Percentiles rank a stretch among this genome's conserved stretches.
phyloP scores from a whole-genome alignment of 1,140 invertebrate genomes.

The Sipha flava region DNA sequence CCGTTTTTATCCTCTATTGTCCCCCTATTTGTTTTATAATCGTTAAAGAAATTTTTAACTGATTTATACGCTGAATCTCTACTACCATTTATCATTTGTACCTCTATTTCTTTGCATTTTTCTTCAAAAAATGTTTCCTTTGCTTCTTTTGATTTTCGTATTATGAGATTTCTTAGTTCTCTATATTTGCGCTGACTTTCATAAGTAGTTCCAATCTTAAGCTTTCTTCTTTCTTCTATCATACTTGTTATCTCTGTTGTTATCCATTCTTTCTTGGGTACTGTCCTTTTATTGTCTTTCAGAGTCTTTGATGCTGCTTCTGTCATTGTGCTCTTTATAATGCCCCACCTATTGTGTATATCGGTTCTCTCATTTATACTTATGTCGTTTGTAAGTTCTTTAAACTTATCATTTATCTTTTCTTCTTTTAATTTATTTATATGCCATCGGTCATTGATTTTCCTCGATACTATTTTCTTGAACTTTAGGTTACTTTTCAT shows the following conservation, averaged over 20 bases:
- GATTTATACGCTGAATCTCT: neutral
- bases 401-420: too few species aligned
- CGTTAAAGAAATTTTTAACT: too few species aligned
- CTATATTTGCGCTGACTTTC: too few species aligned
- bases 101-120: neutral
- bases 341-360: neutral
- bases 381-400: too few species aligned
- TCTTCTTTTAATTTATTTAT: too few species aligned
- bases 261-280: neutral
- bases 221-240: slow-evolving; percentile 9
- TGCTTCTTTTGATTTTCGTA: too few species aligned
- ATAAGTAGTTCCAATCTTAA: neutral
- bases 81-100: neutral
- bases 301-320: neutral
- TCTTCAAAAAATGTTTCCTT: neutral
- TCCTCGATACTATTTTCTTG: too few species aligned
- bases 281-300: neutral
- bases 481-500: slow-evolving; percentile 18
- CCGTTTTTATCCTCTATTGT: neutral
- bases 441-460: neutral
- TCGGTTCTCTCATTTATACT: too few species aligned
- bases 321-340: neutral
- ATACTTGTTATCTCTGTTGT: neutral
- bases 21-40: neutral
- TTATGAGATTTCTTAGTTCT: slow-evolving; percentile 13